Evolutionary conservation across 2,888 invertebrate genomes (phyloP), one percentile per base, ranked within the genome.

Genomic region (Magallana nippona): DNA sequence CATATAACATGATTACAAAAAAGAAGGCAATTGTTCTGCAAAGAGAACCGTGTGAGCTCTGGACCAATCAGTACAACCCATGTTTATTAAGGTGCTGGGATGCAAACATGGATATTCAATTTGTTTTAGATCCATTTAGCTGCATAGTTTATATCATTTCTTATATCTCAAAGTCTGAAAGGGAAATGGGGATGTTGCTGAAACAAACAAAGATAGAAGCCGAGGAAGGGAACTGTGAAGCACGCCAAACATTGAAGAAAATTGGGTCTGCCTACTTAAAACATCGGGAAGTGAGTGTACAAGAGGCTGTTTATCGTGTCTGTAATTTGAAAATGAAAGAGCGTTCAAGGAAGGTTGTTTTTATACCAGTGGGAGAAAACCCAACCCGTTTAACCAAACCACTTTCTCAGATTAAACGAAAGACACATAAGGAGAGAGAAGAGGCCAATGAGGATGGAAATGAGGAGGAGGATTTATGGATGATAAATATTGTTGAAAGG

Each of bases 91-190:
- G 60, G 11, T 58, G 60, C 57, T 83, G 83, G 83, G 55, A 83
- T 13, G 57, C 82, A 17, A 82, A 82, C 77, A 55, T 71, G 55
- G 82, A 71, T 44, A 71, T 71, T 10, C 79, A 82, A 78, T 82
- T 58, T 71, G 79, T 85, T 5, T 77, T 84, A 11, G 86, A 87
- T 83, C 79, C 86, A n/a, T 86, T 84, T 44, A 71, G 79, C 22
- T 88, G 88, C 80, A 71, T 88, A 22, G 83, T 87, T 79, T 88
- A 88, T 79, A 88, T 88, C 13, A 80, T 87, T 1, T 79, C 78
- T 17, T 88, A 87, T 80, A 83, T 85, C 10, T 79, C 58, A 8
- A 84, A 81, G 78, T 27, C 78, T 55, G 82, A 78, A 78, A 55
- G 55, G 17, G 81, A 81, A 63, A 27, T 81, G 5, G 78, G 81